Conservation (phyloP, 2,888 invertebrate species). For the Poecilus cupreus region DNA sequence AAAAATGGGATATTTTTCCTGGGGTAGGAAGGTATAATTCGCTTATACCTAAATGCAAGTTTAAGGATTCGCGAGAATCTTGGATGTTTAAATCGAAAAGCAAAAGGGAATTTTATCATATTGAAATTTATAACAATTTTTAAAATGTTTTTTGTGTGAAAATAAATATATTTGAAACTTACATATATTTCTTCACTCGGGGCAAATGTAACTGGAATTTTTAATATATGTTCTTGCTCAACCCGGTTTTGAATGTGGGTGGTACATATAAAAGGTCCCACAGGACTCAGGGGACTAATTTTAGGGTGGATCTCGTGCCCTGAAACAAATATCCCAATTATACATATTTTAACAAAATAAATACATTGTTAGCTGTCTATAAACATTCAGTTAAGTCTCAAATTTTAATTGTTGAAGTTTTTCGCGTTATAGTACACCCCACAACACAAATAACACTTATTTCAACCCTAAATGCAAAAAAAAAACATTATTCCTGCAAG, state of each 20-base stretch:
- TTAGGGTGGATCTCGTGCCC: slow-evolving; percentile 20
- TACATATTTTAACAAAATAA: too few species aligned
- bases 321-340: too few species aligned
- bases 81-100: slow-evolving; percentile 32
- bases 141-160: slow-evolving; percentile 12
- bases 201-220: slow-evolving; percentile 64
- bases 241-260: slow-evolving; percentile 3
- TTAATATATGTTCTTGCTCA: slow-evolving; percentile 62
- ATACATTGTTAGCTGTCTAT: too few species aligned
- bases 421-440: too few species aligned
- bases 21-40: slow-evolving; percentile 67
- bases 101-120: slow-evolving; percentile 19
- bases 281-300: slow-evolving; percentile 5
- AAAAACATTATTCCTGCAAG: too few species aligned
- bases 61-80: neutral
- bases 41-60: slow-evolving; percentile 15
- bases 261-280: slow-evolving; percentile 30
- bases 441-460: too few species aligned
- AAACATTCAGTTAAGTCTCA: too few species aligned
- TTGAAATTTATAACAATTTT: slow-evolving; percentile 8
- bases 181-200: slow-evolving; percentile 62
- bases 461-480: too few species aligned
- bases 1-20: slow-evolving; percentile 68
- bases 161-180: slow-evolving; percentile 54
- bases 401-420: too few species aligned